Base-by-base conservation (phyloP, 2,113 vertebrate genomes). In the Halcyon senegalensis region DNA sequence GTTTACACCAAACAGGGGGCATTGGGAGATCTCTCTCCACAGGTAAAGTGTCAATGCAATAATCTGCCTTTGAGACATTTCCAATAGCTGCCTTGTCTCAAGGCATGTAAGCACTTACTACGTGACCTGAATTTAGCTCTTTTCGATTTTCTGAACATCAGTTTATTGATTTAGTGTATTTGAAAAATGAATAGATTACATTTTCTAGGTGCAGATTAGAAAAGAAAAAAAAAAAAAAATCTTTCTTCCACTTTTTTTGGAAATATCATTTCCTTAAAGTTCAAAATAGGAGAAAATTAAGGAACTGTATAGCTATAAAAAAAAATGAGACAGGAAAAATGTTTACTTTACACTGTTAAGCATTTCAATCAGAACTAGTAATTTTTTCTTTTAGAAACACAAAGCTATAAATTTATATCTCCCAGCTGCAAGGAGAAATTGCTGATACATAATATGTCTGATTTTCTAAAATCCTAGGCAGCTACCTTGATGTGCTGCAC, bases 311-410 rank as follows among this genome's bases (percentile, higher is more conserved):
- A 33, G 78, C 72, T 93, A 78, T 74, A 44, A 94, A 43, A 43
- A 92, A 87, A 93, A 82, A 74, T 53, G 30, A 76, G 35, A 59
- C 24, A 59, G 60, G 11, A 93, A 83, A 82, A 90, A 67, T 50
- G 41, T 86, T 92, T 89, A 74, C 55, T 95, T 90, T 48, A 67
- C 0, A 0, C 56, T 84, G 69, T 56, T 67, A 89, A 92, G 58
- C 51, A 74, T 79, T 95, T 95, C 77, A 89, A 64, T 72, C 80
- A 91, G 76, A 93, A 82, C 56, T 83, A 83, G 82, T 55, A 53
- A 90, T 81, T 93, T 95, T 94, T 86, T 72, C 68, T 84, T 86
- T 93, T 78, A 78, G 79, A 93, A 93, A 96, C 67, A 93, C 27
- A 64, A 93, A 92, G 55, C 68, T 93, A 93, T 63, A 86, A 84